phyloP scores from a whole-genome alignment of 2,797 vertebrate species.

The Sebastes reedi region DNA sequence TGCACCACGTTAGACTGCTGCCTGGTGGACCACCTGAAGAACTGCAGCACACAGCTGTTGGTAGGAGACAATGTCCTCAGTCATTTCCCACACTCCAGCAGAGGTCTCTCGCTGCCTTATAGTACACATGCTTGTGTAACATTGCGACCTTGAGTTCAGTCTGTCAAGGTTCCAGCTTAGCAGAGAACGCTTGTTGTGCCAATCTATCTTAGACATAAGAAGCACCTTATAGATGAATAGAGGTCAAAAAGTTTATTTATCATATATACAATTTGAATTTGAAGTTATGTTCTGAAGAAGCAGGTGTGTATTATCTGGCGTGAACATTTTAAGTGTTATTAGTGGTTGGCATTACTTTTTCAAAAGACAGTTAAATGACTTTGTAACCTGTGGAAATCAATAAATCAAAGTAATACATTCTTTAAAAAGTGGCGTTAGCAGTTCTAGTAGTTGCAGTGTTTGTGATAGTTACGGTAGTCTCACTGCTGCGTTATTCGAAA shows the following conservation, averaged over 20 bases:
- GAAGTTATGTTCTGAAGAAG: not conserved
- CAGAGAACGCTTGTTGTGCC: not conserved
- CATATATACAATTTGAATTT: not conserved
- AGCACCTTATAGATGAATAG: not conserved
- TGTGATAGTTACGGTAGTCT: not conserved
- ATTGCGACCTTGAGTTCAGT: not conserved
- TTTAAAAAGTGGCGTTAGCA: not conserved
- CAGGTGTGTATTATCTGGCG: not conserved
- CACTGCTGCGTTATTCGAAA: not conserved
- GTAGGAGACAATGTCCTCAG: constrained; percentile 75
- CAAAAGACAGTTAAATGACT: not conserved
- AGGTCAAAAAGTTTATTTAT: not conserved
- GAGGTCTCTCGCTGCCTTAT: not conserved
- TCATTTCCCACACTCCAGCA: not conserved
- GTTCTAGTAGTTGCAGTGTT: not conserved
- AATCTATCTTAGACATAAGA: not conserved
- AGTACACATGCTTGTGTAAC: not conserved
- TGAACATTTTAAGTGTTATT: not conserved
- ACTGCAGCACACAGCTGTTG: constrained; percentile 90
- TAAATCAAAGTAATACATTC: not conserved
- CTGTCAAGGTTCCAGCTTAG: not conserved
- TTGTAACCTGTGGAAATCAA: not conserved
- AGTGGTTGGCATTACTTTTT: not conserved
- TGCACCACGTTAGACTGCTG: constrained; percentile 85
- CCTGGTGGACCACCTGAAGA: constrained; percentile 88